Evolutionary conservation across 2,888 invertebrate species (phyloP), one percentile per base, ranked within the genome.

Genomic region (Tolmerus cingulatus): DNA sequence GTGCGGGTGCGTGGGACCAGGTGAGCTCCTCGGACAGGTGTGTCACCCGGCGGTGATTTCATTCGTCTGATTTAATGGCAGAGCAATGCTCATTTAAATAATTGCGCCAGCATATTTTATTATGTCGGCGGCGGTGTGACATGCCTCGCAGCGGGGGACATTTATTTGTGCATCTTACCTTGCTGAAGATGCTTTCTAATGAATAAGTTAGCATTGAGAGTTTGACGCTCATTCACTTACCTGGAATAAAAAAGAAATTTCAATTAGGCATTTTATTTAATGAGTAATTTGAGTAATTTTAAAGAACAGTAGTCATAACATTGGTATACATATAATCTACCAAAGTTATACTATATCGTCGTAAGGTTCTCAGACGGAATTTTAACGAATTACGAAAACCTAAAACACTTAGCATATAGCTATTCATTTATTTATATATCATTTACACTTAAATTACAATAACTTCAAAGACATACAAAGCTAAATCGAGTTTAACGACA

Each of bases 31-130:
- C 57, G 34, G 82, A 34, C 82, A 82, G 82, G 34, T 82, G 82
- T 81, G 57, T 57, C 57, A 82, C 37, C 19, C 57, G 34, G 7
- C 16, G 82, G 57, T 82, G 82, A 82, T 82, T 82, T 82, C 82
- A 82, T 55, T 82, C 57, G 19, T 66, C 66, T 82, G 82, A 82
- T 82, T 55, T 82, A 82, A 82, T 82, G 14, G n/a, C 37, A 7
- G 37, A 82, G 66, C 51, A 82, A 82, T 82, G 82, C 19, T 66
- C 57, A 19, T 34, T 66, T 82, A 19, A 82, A 57, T 57, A 46
- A 82, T 82, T 82, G 57, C 82, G 37, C 16, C 19, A 19, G 8
- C 23, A 16, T 55, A 81, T n/a, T 34, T 55, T n/a, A 5, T 81
- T 19, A 78, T 78, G 43, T 46, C 46, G 78, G 37, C 3, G 37